Conservation (phyloP, 2,888 invertebrate genomes). For the Tetanocera ferruginea region DNA sequence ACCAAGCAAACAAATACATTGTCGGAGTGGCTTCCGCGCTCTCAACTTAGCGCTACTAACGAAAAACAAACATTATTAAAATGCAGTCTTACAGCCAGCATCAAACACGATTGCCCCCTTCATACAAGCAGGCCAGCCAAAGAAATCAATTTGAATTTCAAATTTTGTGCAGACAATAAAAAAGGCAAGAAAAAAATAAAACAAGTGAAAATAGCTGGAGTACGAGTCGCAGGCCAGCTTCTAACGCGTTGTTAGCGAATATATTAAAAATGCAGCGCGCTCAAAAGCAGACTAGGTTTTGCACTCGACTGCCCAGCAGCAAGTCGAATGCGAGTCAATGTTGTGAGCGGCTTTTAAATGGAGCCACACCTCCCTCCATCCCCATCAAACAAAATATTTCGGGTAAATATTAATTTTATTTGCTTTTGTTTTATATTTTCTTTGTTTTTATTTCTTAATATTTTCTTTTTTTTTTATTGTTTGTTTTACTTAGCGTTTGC, state of each 20-base stretch:
- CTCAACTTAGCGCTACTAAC: conserved; percentile 12
- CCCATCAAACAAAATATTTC: background rate
- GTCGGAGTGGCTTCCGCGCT: background rate
- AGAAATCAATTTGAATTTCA: conserved; percentile 36
- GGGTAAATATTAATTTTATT: conserved; percentile 29
- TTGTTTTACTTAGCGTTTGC: background rate
- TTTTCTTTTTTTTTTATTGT: background rate
- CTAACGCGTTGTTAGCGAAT: background rate
- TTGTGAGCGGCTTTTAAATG: background rate
- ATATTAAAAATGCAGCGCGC: conserved; percentile 23
- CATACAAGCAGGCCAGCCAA: background rate
- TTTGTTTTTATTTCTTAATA: background rate
- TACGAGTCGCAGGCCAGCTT: background rate
- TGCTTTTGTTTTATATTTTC: conserved; percentile 25
- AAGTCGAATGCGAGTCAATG: conserved; percentile 21
- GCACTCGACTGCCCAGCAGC: background rate
- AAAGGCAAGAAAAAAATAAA: background rate
- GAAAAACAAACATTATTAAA: conserved; percentile 40
- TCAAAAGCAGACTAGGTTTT: conserved; percentile 8
- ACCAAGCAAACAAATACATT: conserved; percentile 7
- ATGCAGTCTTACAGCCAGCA: conserved; percentile 12
- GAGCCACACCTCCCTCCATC: too few species aligned
- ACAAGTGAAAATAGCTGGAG: background rate
- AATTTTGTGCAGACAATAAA: conserved; percentile 23
- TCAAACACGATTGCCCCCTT: background rate